phyloP scores from a whole-genome alignment of 2,888 invertebrate genomes.

The Chromoteleia sp. region DNA sequence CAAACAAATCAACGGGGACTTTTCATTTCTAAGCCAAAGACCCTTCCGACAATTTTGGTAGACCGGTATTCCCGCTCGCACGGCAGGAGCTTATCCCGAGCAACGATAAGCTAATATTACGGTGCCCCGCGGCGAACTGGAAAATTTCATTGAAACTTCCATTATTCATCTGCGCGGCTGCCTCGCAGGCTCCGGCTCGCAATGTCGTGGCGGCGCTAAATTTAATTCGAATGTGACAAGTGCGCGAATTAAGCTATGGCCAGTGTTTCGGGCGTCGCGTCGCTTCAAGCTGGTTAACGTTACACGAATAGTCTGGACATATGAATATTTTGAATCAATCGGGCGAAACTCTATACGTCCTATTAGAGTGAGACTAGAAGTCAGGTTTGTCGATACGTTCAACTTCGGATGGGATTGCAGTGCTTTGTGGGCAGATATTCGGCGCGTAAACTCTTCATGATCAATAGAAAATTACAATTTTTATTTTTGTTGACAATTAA shows the following conservation, averaged over 20 bases:
- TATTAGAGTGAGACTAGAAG: slow-evolving; percentile 13
- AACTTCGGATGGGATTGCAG: too few species aligned
- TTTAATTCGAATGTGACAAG: slow-evolving; percentile 80
- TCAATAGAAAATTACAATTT: too few species aligned
- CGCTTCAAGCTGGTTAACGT: slow-evolving; percentile 31
- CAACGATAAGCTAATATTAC: slow-evolving; percentile 83
- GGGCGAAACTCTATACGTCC: neutral
- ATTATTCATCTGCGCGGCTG: slow-evolving; percentile 81
- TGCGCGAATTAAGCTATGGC: slow-evolving; percentile 77
- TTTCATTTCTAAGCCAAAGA: slow-evolving; percentile 35
- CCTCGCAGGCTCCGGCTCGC: slow-evolving; percentile 52
- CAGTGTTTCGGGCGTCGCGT: slow-evolving; percentile 44
- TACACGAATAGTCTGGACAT: slow-evolving; percentile 29
- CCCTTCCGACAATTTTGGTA: slow-evolving; percentile 46
- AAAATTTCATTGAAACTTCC: slow-evolving; percentile 84
- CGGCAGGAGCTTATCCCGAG: slow-evolving; percentile 74
- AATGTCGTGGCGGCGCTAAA: slow-evolving; percentile 70
- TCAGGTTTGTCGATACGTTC: too few species aligned
- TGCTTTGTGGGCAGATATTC: too few species aligned
- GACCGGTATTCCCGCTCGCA: slow-evolving; percentile 39
- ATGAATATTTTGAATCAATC: slow-evolving; percentile 45
- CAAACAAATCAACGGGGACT: slow-evolving; percentile 22
- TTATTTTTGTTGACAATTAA: too few species aligned
- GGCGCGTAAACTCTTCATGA: too few species aligned
- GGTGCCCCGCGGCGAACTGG: slow-evolving; percentile 83